Percentiles rank a stretch among this genome's conserved stretches.
Evolutionary conservation across 2,888 invertebrate genomes (phyloP).

Genomic region (Galerucella pusilla): DNA sequence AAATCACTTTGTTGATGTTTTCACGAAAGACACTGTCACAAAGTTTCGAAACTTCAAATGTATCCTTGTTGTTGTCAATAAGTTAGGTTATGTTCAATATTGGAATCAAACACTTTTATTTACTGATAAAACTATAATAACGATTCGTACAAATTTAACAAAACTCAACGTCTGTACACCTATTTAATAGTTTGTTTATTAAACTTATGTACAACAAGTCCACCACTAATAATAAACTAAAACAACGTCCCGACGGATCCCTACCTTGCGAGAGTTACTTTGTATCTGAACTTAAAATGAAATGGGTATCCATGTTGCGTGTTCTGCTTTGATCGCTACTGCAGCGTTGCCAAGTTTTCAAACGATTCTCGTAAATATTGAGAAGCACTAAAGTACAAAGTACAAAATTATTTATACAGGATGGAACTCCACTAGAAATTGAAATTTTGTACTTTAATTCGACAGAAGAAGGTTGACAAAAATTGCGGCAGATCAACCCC

Average conservation of each 20-base stretch:
- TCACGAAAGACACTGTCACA: conserved; percentile 39
- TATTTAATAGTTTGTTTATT: background rate
- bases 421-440: background rate
- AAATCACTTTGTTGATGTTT: conserved; percentile 28
- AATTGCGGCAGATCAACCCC: too few relatives aligned
- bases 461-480: too few relatives aligned
- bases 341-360: background rate
- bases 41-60: conserved; percentile 36
- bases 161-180: conserved; percentile 31
- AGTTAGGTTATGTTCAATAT: conserved; percentile 46
- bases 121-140: conserved; percentile 19
- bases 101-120: conserved; percentile 15
- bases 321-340: conserved; percentile 48
- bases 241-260: conserved; percentile 45
- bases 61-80: conserved; percentile 38
- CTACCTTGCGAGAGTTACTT: conserved; percentile 50
- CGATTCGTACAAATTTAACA: conserved; percentile 29
- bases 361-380: background rate
- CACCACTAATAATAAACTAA: conserved; percentile 47
- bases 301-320: conserved; percentile 54
- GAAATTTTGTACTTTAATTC: too few relatives aligned
- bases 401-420: background rate
- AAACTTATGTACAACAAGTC: conserved; percentile 35
- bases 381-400: background rate
- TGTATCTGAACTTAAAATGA: conserved; percentile 46